These are phyloP conservation scores for Hippocampus guttulatus DNA, from an alignment of 2,113 vertebrate species.

Conservation along the genomic window DNA sequence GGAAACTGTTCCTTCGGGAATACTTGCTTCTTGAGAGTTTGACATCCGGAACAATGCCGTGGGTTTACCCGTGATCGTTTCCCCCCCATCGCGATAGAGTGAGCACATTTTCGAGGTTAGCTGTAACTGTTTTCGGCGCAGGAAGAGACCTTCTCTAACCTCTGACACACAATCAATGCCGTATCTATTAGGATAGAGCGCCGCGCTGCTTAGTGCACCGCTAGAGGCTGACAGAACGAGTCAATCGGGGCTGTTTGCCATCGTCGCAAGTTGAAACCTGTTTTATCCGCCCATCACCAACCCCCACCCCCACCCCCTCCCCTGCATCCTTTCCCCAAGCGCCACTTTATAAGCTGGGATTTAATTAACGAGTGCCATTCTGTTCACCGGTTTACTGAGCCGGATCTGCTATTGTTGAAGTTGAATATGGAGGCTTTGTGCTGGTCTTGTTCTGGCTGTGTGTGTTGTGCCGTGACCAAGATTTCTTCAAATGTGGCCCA, in stretches of 20 bases:
- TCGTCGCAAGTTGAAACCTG: conserved; percentile 49
- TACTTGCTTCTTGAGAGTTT: conserved; percentile 46
- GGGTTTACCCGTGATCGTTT: not conserved
- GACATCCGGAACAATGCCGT: conserved; percentile 40
- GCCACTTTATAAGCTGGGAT: conserved; percentile 60
- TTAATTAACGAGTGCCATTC: conserved; percentile 62
- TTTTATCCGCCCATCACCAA: conserved; percentile 23
- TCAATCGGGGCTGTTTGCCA: conserved; percentile 36
- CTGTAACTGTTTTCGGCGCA: not conserved
- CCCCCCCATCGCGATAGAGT: not conserved
- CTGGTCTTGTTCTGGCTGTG: conserved; percentile 31
- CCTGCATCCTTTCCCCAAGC: conserved; percentile 51
- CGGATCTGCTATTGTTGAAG: conserved; percentile 34
- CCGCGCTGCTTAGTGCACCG: conserved; percentile 9
- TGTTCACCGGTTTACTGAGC: conserved; percentile 50
- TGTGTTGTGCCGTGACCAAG: not conserved
- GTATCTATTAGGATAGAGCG: conserved; percentile 53
- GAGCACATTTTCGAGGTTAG: not conserved
- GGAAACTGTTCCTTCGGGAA: conserved; percentile 41
- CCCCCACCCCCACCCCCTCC: conserved; percentile 19
- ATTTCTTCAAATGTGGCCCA: not conserved
- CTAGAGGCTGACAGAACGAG: conserved; percentile 21
- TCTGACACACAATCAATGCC: conserved; percentile 58
- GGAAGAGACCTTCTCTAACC: conserved; percentile 38
- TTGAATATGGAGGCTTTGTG: conserved; percentile 43